These are phyloP conservation scores for Polypedilum vanderplanki DNA, from an alignment of 1,140 invertebrate genomes.

Conservation along the genomic window DNA sequence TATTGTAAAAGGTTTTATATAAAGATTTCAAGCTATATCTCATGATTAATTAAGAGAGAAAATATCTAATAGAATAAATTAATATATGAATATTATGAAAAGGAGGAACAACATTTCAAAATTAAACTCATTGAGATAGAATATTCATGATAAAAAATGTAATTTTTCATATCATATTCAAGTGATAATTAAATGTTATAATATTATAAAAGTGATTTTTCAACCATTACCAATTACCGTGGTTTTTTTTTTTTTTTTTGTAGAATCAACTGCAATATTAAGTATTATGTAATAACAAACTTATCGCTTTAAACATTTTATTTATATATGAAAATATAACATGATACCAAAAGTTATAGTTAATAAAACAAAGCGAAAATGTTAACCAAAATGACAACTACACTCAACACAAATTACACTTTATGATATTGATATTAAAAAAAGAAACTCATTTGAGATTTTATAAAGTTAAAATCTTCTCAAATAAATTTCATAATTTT, in stretches of 20 bases:
- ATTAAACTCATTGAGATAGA: background rate
- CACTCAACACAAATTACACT: too few relatives aligned
- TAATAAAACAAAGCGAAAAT: background rate
- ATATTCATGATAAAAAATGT: constrained; percentile 29
- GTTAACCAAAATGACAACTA: background rate
- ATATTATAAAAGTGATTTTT: constrained; percentile 32
- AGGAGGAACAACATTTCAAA: background rate
- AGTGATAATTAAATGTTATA: background rate
- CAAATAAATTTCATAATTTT: too few relatives aligned
- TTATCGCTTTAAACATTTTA: background rate
- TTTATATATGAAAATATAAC: background rate
- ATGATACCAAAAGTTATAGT: background rate
- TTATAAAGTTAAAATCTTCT: background rate
- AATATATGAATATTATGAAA: background rate
- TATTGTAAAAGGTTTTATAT: too few relatives aligned
- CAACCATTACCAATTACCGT: constrained; percentile 33
- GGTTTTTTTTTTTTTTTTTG: constrained; percentile 32
- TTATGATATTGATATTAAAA: background rate
- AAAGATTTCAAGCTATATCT: constrained; percentile 22
- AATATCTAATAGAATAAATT: background rate
- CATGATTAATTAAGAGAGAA: background rate
- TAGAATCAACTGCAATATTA: background rate
- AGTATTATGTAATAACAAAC: background rate
- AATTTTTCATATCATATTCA: constrained; percentile 20
- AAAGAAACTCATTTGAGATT: background rate